Evolutionary conservation across 2,113 vertebrate genomes (phyloP), one percentile per base, ranked within the genome.

Genomic region (Xenopus laevis): DNA sequence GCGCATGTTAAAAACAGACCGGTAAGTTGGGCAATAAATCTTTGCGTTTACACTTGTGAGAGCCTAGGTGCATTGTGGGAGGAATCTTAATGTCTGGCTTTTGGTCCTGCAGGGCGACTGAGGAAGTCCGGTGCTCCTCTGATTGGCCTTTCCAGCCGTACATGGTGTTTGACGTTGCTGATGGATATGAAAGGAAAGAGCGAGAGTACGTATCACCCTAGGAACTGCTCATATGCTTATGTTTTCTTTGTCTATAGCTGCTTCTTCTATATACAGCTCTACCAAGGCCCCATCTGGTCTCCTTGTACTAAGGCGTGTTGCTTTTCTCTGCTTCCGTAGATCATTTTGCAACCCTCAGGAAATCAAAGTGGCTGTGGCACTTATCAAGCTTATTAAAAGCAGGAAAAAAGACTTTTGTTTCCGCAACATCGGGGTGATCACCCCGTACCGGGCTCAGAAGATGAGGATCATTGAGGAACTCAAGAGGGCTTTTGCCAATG

Each of bases 371-470:
- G 92, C 93, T 45, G 78, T 93, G 77, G 86, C 91, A 67, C 72
- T 95, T 75, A 84, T 93, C 53, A 92, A 71, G 71, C 81, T 91
- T 73, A 89, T 95, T 63, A 87, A 84, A 63, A 88, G 88, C 9
- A 90, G 82, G 72, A 86, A 65, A 74, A 91, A 63, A 18, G 86
- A 90, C 8, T 18, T 84, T 7, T 66, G 71, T 53, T 71, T 75
- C 21, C 89, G 87, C 44, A 86, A 78, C 55, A 85, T 95, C 63
- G 94, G 94, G 3, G 87, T 96, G 57, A 95, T 96, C 78, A 96
- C 94, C 0, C 94, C 92, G 21, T 95, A 96, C 80, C 93, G 86
- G 0, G 93, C 93, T 1, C 94, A 96, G 83, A 96, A 96, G 78
- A 87, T 18, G 20, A 85, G 70, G 80, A 91, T 95, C 57, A 80